phyloP scores from a whole-genome alignment of 2,113 vertebrate species.

The Lasiurus borealis region DNA sequence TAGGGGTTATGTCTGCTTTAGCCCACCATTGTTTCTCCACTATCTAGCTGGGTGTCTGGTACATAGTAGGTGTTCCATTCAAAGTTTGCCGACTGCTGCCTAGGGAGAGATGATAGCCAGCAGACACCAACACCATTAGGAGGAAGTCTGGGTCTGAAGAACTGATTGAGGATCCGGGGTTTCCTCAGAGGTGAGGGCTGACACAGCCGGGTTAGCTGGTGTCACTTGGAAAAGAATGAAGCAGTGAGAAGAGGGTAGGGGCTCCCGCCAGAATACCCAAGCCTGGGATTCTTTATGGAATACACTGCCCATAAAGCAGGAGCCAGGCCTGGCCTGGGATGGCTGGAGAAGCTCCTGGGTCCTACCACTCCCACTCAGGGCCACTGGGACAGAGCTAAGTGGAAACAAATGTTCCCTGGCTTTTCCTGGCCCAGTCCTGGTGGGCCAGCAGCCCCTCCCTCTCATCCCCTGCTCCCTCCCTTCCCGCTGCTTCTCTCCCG shows the following conservation, averaged over 20 bases:
- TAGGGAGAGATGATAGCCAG: not conserved
- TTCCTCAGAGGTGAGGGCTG: not conserved
- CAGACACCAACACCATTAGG: not conserved
- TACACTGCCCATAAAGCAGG: not conserved
- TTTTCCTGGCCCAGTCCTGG: constrained; percentile 4
- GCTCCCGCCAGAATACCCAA: not conserved
- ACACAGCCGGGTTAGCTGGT: not conserved
- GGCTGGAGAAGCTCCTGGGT: constrained; percentile 11
- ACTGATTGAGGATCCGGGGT: not conserved
- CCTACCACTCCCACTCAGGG: not conserved
- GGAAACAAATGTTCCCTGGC: constrained; percentile 62
- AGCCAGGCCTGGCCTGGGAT: not conserved
- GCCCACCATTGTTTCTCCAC: not conserved
- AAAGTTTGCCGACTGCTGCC: not conserved
- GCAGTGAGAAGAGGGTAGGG: not conserved
- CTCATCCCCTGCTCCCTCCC: not conserved
- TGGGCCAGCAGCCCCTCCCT: not conserved
- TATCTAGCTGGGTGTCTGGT: not conserved
- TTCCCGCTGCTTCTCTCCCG: not conserved
- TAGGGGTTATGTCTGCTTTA: not conserved
- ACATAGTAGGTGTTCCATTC: not conserved
- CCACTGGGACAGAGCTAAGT: constrained; percentile 30
- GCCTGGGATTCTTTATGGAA: too few species aligned
- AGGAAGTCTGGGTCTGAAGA: not conserved
- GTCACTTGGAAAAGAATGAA: not conserved